Percentiles rank a stretch among this genome's conserved stretches.
Evolutionary conservation across 2,797 vertebrate species (phyloP).

Genomic region (Rhinichthys osculus): DNA sequence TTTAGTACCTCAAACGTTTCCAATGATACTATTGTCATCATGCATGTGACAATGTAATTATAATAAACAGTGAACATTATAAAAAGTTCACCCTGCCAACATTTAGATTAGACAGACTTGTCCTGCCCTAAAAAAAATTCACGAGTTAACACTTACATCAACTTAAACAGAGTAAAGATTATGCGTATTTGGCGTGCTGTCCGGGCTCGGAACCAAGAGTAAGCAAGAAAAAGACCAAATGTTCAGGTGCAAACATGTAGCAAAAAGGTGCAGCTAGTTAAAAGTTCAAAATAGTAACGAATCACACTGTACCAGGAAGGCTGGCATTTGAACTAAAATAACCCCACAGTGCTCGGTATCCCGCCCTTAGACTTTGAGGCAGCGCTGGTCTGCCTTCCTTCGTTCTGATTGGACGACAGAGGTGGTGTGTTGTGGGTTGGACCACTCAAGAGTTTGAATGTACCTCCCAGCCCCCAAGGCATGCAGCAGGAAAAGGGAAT

Average conservation of each 20-base stretch:
- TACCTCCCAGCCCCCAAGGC: constrained; percentile 54
- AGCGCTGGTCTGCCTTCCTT: constrained; percentile 2
- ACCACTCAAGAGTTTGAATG: constrained; percentile 68
- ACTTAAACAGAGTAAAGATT: too few species aligned
- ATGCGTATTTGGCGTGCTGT: too few species aligned
- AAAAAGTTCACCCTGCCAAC: neutral
- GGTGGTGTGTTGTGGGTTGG: constrained; percentile 80
- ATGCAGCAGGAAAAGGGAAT: neutral
- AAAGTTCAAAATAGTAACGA: neutral
- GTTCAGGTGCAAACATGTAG: neutral
- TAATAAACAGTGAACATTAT: neutral
- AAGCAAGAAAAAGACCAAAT: neutral
- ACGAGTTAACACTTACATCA: too few species aligned
- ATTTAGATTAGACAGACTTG: neutral
- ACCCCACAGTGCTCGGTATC: constrained; percentile 65
- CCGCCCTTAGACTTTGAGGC: constrained; percentile 37
- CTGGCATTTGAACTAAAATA: constrained; percentile 74
- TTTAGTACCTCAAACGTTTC: neutral
- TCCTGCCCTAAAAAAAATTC: too few species aligned
- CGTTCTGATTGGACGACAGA: constrained; percentile 70
- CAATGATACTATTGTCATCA: neutral
- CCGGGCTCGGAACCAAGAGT: too few species aligned
- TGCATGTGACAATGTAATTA: too few species aligned
- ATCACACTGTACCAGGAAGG: neutral
- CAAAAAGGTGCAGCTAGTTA: neutral